Evolutionary conservation across 2,113 vertebrate genomes (phyloP), one percentile per base, ranked within the genome.

Genomic region (Mola mola): DNA sequence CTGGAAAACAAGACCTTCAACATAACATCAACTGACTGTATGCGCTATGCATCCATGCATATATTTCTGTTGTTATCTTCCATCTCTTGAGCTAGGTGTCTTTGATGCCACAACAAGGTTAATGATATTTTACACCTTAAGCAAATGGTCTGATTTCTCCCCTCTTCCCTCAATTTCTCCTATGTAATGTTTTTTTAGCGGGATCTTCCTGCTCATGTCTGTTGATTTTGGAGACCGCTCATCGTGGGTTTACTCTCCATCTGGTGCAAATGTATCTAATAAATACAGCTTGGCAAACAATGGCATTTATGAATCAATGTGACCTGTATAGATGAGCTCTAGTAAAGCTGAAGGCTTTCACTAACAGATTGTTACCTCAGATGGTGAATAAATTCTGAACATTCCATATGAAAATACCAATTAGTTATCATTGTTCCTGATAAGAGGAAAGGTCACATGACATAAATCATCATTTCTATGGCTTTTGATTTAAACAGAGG

Each of bases 11-110:
- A 64, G 46, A 76, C 55, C 60, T 77, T 74, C 67, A 74, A 75
- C 67, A 88, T 79, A 85, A 75, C 31, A 79, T 90, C 85, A 86
- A 12, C 58, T n/a, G n/a, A n/a, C n/a, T n/a, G n/a, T n/a, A n/a
- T n/a, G n/a, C n/a, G n/a, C n/a, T n/a, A n/a, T n/a, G n/a, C n/a
- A n/a, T n/a, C n/a, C n/a, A n/a, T n/a, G n/a, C n/a, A n/a, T n/a
- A n/a, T n/a, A n/a, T n/a, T n/a, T n/a, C n/a, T n/a, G n/a, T n/a
- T n/a, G n/a, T n/a, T n/a, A n/a, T n/a, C n/a, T n/a, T n/a, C n/a
- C n/a, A n/a, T n/a, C n/a, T n/a, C n/a, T n/a, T n/a, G n/a, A n/a
- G n/a, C n/a, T n/a, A n/a, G n/a, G n/a, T n/a, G n/a, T n/a, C n/a
- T n/a, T n/a, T n/a, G n/a, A n/a, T n/a, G n/a, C n/a, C n/a, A n/a